phyloP scores from a whole-genome alignment of 2,113 vertebrate genomes.

The Trinectes maculatus region DNA sequence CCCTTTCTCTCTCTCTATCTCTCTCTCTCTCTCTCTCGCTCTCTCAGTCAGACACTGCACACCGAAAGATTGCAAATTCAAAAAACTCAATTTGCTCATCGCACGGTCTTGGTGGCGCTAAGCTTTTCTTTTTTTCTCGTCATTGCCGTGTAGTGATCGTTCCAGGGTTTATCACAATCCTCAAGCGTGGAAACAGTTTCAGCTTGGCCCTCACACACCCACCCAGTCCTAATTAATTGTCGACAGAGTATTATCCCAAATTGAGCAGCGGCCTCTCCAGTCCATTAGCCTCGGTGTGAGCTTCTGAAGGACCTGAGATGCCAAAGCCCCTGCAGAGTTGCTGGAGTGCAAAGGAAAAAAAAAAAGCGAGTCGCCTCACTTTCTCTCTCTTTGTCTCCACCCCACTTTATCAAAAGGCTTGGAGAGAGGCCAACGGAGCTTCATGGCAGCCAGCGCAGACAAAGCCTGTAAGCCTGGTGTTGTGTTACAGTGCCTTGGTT shows the following conservation, averaged over 20 bases:
- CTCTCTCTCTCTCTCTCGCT: constrained; percentile 3
- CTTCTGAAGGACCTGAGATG: constrained; percentile 43
- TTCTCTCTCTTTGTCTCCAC: constrained; percentile 43
- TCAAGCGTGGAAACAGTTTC: constrained; percentile 31
- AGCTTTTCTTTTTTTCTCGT: not conserved
- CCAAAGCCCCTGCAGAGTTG: constrained; percentile 61
- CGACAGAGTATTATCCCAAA: constrained; percentile 43
- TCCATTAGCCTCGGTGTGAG: constrained; percentile 53
- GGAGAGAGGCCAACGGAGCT: constrained; percentile 63
- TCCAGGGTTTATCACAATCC: constrained; percentile 14
- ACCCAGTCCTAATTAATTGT: constrained; percentile 47
- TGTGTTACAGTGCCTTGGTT: constrained; percentile 56
- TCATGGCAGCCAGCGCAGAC: constrained; percentile 50
- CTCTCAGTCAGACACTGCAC: not conserved
- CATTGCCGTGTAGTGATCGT: not conserved
- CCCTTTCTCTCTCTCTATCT: constrained; percentile 15
- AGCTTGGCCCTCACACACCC: constrained; percentile 4
- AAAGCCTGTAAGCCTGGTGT: constrained; percentile 61
- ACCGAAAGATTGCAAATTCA: constrained; percentile 9
- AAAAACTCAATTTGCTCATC: constrained; percentile 19
- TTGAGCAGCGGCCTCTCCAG: constrained; percentile 39
- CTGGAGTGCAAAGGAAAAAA: constrained; percentile 49
- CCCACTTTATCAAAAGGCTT: constrained; percentile 56
- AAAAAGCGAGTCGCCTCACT: constrained; percentile 45
- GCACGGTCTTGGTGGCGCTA: not conserved